Percentiles rank a stretch among this genome's conserved stretches.
Conservation (phyloP, 2,797 vertebrate genomes). For the Xerus rutilus region DNA sequence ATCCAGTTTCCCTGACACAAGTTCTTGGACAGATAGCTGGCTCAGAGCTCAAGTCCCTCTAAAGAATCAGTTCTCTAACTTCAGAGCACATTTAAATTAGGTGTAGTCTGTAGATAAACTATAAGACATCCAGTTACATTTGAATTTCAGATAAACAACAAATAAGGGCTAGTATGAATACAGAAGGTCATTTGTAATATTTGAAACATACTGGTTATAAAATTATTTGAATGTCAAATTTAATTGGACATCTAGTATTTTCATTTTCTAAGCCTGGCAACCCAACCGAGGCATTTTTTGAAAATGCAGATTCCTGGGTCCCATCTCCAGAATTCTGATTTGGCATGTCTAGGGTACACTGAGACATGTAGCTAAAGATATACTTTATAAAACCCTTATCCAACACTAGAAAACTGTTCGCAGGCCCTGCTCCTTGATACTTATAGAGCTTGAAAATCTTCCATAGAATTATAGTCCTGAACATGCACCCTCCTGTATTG, state of each 20-base stretch:
- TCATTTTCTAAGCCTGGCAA: conserved; percentile 39
- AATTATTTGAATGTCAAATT: conserved; percentile 8
- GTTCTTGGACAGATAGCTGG: background rate
- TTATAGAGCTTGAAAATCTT: background rate
- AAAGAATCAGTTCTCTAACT: background rate
- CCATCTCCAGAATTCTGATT: conserved; percentile 13
- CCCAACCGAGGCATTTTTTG: background rate
- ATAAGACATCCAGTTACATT: background rate
- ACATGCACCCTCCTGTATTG: background rate
- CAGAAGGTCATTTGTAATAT: background rate
- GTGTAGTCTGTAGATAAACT: conserved; percentile 27
- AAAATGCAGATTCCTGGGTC: background rate
- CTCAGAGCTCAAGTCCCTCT: conserved; percentile 1
- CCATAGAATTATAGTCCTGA: background rate
- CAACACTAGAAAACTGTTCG: background rate
- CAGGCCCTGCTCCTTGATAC: background rate
- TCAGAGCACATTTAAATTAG: background rate
- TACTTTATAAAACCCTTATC: background rate
- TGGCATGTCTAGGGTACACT: background rate
- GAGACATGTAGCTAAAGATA: background rate
- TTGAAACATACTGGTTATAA: background rate
- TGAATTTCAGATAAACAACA: conserved; percentile 35
- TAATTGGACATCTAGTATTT: conserved; percentile 9
- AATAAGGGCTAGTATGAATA: background rate
- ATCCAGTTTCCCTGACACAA: conserved; percentile 3